Percentiles rank a stretch among this genome's conserved stretches.
phyloP scores from a whole-genome alignment of 2,113 vertebrate genomes.

The Sialia sialis region DNA sequence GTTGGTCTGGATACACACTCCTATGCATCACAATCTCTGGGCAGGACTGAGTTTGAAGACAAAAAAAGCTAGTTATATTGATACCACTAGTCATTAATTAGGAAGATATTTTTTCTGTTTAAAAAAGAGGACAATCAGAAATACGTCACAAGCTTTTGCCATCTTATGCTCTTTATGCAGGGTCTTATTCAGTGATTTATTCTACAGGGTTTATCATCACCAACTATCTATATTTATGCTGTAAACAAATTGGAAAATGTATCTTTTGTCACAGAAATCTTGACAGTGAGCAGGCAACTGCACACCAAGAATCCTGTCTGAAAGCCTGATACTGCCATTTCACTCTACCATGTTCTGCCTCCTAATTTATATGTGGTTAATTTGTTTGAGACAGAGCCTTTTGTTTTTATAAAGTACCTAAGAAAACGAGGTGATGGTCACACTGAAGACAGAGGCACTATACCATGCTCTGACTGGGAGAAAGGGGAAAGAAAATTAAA shows the following conservation, averaged over 20 bases:
- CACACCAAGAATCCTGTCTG: not conserved
- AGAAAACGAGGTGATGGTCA: not conserved
- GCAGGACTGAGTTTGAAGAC: not conserved
- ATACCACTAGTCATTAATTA: not conserved
- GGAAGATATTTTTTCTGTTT: not conserved
- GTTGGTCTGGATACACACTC: not conserved
- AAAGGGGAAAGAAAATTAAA: not conserved
- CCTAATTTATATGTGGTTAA: not conserved
- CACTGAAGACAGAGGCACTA: not conserved
- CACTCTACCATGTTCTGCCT: not conserved
- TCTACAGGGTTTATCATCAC: not conserved
- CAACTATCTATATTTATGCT: constrained; percentile 5
- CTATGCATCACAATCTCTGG: not conserved
- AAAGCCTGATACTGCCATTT: not conserved
- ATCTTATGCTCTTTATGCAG: not conserved
- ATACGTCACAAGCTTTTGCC: not conserved
- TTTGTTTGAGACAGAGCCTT: not conserved
- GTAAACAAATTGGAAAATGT: not conserved
- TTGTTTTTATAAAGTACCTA: not conserved
- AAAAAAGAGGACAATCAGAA: not conserved
- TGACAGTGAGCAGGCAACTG: not conserved
- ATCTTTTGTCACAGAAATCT: not conserved
- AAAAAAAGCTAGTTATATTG: not conserved
- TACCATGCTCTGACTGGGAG: not conserved
- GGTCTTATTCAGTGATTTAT: not conserved